Conservation (phyloP, 2,888 invertebrate genomes). For the Plusia festucae region DNA sequence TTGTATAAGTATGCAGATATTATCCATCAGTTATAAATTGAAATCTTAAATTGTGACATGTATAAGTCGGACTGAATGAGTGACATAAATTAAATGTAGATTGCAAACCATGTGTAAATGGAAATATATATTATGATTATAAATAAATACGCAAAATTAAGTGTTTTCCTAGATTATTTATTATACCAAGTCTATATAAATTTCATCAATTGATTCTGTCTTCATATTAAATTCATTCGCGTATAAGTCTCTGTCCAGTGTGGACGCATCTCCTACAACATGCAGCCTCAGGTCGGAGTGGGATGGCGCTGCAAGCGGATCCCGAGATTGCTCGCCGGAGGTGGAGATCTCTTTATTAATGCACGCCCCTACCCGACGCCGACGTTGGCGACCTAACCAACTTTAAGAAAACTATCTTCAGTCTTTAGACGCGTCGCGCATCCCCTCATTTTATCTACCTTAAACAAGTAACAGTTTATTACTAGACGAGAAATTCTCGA, state of each 20-base stretch:
- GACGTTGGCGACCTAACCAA: constrained; percentile 72
- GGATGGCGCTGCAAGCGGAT: constrained; percentile 35
- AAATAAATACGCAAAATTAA: neutral
- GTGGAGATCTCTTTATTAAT: constrained; percentile 73
- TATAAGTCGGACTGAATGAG: neutral
- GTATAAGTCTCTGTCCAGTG: constrained; percentile 30
- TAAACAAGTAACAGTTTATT: constrained; percentile 83
- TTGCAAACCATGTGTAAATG: neutral
- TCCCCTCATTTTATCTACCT: constrained; percentile 74
- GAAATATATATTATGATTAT: neutral
- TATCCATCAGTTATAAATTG: constrained; percentile 23
- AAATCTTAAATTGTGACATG: constrained; percentile 6
- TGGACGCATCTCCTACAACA: constrained; percentile 36
- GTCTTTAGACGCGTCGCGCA: constrained; percentile 63
- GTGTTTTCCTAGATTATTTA: neutral
- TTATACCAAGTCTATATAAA: too few relatives aligned
- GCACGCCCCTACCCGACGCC: constrained; percentile 59
- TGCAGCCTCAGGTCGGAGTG: constrained; percentile 24
- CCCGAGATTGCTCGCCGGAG: constrained; percentile 68
- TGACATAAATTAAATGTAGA: neutral
- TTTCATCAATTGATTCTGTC: too few relatives aligned
- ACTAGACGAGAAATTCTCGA: constrained; percentile 71
- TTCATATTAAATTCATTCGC: neutral
- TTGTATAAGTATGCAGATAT: constrained; percentile 26
- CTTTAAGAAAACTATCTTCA: constrained; percentile 77